Base-by-base conservation (phyloP, 2,113 vertebrate genomes). In the Hepsetus odoe region DNA sequence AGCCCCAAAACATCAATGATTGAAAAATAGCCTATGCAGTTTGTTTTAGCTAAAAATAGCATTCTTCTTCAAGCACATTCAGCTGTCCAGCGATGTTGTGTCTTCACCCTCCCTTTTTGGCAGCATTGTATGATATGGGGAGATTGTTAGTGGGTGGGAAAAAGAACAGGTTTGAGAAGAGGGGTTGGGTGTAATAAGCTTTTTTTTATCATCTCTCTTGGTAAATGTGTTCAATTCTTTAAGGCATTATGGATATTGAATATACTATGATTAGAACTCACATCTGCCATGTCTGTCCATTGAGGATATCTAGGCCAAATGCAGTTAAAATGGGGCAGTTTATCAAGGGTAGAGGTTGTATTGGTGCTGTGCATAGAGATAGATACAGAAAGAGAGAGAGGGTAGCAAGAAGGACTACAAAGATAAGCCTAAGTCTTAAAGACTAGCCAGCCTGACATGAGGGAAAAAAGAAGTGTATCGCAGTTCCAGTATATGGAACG, bases 371-470 rank as follows among this genome's bases (percentile, higher is more conserved):
- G 24, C 38, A 33, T 28, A 30, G 58, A 70, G 44, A 80, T 24
- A 68, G 51, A 26, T n/a, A n/a, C n/a, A n/a, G n/a, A n/a, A 30
- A 30, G 58, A 70, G 44, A 80, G 32, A 68, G 51, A 26, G 20
- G 73, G 73, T 77, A 80, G 42, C 55, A 80, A 85, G 77, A 65
- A 83, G 76, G 42, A 81, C 64, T 77, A 76, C 85, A 33, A 53
- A 66, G 83, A 89, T 88, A 90, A 89, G 74, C 86, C 40, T 0
- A 9, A 70, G 68, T 85, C 86, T 89, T 85, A 87, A 78, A 81
- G 83, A 82, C 80, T 80, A 80, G 80, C 80, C 26, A 61, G 74
- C 51, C 74, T 82, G 80, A 73, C 68, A 59, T 55, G 30, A 49
- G 53, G n/a, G 40, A 22, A 73, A 38, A 40, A 58, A 24, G 20